A percentile compares a stretch with the other conserved stretches of the same genome.
These are phyloP conservation scores for Amphiprion ocellaris DNA, from an alignment of 2,113 vertebrate genomes.

Conservation along the genomic window DNA sequence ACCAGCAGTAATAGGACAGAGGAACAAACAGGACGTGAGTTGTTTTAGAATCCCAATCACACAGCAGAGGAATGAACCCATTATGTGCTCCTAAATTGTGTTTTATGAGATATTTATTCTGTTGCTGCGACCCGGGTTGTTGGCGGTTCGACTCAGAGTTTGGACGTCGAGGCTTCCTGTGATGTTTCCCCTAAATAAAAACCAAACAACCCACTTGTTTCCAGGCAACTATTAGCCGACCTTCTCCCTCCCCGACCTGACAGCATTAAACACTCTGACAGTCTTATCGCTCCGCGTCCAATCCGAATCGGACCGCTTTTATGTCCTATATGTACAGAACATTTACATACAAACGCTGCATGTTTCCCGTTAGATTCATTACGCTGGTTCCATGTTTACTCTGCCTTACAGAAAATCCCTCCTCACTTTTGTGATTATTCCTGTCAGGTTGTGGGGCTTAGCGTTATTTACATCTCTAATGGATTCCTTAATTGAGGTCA, in stretches of 20 bases:
- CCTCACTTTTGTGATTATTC: conserved; percentile 63
- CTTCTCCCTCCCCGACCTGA: neutral
- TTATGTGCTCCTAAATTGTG: no score
- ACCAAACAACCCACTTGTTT: conserved; percentile 12
- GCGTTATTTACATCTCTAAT: conserved; percentile 78
- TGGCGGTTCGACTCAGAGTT: neutral
- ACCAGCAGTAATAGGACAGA: neutral
- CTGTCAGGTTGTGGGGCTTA: conserved; percentile 63
- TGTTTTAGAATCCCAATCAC: no score
- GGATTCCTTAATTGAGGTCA: conserved; percentile 79
- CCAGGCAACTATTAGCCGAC: neutral
- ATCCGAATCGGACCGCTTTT: no score
- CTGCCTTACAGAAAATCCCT: conserved; percentile 62
- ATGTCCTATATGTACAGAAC: no score
- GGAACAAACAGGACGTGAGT: no score
- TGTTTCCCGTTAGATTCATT: conserved; percentile 21
- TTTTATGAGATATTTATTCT: no score
- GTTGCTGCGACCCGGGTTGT: no score
- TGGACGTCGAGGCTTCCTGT: neutral
- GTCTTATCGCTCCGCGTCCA: no score
- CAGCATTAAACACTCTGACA: no score
- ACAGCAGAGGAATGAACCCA: no score
- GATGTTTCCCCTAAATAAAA: conserved; percentile 37
- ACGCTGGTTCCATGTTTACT: conserved; percentile 60
- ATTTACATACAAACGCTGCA: no score